Evolutionary conservation across 2,797 vertebrate genomes (phyloP), one percentile per base, ranked within the genome.

Genomic region (Acipenser transmontanus): DNA sequence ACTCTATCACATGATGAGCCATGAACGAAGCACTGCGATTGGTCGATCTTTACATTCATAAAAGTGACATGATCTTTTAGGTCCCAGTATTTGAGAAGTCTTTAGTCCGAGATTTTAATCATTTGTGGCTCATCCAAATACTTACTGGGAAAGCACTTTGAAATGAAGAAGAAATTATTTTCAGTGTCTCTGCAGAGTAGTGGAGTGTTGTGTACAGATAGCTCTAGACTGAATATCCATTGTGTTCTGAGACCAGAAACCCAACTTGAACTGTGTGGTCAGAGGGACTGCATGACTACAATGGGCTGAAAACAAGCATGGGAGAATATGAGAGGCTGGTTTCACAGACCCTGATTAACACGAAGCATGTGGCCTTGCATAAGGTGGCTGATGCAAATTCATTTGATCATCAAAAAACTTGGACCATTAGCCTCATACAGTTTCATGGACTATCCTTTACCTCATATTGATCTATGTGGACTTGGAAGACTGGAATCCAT

Each of bases 221-320:
- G 87, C 81, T 71, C 79, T 90, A 91, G 88, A 88, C 75, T 54
- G 52, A 54, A 54, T 54, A 9, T 9, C 83, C 85, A 84, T 90
- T 82, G 84, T 90, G 87, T 78, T 79, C 86, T 77, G 83, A 89
- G 89, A 87, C 82, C 80, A 79, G 81, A 83, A 88, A 91, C 85
- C 74, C 70, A 61, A 61, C 48, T 62, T 76, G 75, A 2, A 63
- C 70, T 70, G 78, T 74, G 34, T 34, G 34, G 34, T 34, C 34
- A 34, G 34, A 34, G 34, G 34, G 4, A 34, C 34, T 34, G 63
- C 75, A 77, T 76, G 72, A 76, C 76, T 17, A 50, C 80, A 17
- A 14, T 59, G 52, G 6, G 14, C 49, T 17, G 7, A 9, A 11
- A 10, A 20, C 50, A 6, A 9, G 68, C 47, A 81, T 73, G 74